Conservation (phyloP, 2,797 vertebrate species). For the Apodemus agrarius region DNA sequence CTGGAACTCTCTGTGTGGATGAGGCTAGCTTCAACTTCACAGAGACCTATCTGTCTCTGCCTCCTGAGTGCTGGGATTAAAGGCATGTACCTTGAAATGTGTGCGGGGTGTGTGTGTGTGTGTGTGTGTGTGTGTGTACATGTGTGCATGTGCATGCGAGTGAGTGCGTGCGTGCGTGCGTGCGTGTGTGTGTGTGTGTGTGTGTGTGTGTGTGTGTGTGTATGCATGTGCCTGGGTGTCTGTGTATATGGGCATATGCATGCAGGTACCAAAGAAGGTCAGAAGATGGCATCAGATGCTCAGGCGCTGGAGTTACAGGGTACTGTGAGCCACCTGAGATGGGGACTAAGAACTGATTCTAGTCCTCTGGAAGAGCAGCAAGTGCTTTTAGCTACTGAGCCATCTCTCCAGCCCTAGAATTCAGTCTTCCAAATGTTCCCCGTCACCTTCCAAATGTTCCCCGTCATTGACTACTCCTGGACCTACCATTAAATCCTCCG, state of each 20-base stretch:
- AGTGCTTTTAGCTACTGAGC: background rate
- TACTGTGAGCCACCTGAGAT: background rate
- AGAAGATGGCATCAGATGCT: background rate
- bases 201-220: no score
- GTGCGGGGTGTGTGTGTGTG: background rate
- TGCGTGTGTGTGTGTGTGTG: no score
- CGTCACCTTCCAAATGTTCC: background rate
- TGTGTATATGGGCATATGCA: background rate
- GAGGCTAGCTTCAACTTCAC: background rate
- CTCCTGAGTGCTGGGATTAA: background rate
- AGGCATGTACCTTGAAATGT: background rate
- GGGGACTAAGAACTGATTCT: background rate
- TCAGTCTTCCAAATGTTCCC: background rate
- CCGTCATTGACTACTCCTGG: background rate
- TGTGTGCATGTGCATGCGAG: no score
- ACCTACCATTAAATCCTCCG: background rate
- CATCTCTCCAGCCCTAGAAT: background rate
- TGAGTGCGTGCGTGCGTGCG: no score
- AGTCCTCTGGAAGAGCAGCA: background rate
- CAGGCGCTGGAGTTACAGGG: background rate
- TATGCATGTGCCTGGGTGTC: background rate
- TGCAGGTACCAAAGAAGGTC: background rate
- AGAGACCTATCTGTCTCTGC: background rate
- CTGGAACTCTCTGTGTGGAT: background rate
- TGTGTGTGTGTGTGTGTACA: background rate